Evolutionary conservation across 2,888 invertebrate genomes (phyloP).

Genomic region (Campopleginae sp.): DNA sequence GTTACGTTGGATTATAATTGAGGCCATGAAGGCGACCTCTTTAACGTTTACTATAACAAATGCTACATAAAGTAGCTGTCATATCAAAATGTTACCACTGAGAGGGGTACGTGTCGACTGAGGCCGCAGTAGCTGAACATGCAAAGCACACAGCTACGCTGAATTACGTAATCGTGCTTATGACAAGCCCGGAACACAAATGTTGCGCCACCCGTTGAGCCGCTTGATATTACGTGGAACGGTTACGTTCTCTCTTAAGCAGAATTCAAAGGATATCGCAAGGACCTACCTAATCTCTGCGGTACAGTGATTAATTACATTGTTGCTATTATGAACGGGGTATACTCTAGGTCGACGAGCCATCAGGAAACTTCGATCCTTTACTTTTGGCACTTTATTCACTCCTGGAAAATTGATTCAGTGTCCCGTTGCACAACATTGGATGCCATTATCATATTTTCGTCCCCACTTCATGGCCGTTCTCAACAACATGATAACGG

Average conservation of each 20-base stretch:
- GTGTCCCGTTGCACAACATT: conserved; percentile 29
- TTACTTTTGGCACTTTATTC: conserved; percentile 18
- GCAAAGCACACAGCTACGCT: conserved; percentile 65
- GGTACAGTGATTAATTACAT: conserved; percentile 42
- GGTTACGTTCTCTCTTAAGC: conserved; percentile 22
- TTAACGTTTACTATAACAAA: conserved; percentile 56
- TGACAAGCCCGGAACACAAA: conserved; percentile 75
- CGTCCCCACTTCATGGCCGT: conserved; percentile 31
- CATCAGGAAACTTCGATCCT: conserved; percentile 1
- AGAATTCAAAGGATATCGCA: conserved; percentile 7
- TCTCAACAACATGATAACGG: conserved; percentile 41
- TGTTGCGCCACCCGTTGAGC: conserved; percentile 33
- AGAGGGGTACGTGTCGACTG: conserved; percentile 73
- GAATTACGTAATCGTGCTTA: conserved; percentile 76
- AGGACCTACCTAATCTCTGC: conserved; percentile 38
- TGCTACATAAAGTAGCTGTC: conserved; percentile 6
- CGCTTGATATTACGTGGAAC: conserved; percentile 57
- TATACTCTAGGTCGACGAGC: conserved; percentile 1
- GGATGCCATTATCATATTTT: conserved; percentile 33
- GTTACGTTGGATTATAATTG: neutral
- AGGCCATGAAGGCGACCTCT: conserved; percentile 17
- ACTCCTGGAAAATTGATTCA: conserved; percentile 50
- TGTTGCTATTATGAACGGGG: conserved; percentile 5
- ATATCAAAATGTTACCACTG: conserved; percentile 6
- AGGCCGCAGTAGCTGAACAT: conserved; percentile 67